Percentiles rank a stretch among this genome's conserved stretches.
Conservation (phyloP, 1,140 invertebrate genomes). For the Battus philenor region DNA sequence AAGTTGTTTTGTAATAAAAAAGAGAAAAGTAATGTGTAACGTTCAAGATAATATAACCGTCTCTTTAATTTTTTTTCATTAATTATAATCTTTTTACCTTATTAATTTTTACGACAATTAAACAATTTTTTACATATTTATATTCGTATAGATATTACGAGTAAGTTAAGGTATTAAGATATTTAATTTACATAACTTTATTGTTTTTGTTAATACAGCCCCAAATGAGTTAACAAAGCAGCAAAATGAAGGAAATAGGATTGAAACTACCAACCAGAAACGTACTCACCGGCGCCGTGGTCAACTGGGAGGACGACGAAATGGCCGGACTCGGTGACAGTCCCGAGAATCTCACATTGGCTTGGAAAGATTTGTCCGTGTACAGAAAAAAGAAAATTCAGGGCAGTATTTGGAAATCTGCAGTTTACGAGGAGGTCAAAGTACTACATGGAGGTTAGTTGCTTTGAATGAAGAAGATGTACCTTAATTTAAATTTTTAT, state of each 20-base stretch:
- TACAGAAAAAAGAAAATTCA: conserved; percentile 58
- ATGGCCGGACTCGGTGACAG: conserved; percentile 42
- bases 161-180: no score
- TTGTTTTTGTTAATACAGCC: conserved; percentile 34
- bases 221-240: conserved; percentile 53
- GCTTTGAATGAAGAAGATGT: background rate
- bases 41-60: no score
- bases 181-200: no score
- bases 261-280: conserved; percentile 58
- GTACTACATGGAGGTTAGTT: conserved; percentile 61
- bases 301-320: conserved; percentile 65
- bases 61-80: no score
- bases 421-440: conserved; percentile 63
- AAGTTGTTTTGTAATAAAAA: no score
- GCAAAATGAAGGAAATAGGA: conserved; percentile 47
- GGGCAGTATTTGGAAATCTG: conserved; percentile 60
- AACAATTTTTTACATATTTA: no score
- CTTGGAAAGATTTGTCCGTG: conserved; percentile 68
- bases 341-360: conserved; percentile 56
- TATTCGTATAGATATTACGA: no score
- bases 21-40: no score
- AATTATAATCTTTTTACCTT: no score
- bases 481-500: conserved; percentile 1
- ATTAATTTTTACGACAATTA: no score
- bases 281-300: conserved; percentile 54